Evolutionary conservation across 2,888 invertebrate species (phyloP).

Genomic region (Drosophila putrida): DNA sequence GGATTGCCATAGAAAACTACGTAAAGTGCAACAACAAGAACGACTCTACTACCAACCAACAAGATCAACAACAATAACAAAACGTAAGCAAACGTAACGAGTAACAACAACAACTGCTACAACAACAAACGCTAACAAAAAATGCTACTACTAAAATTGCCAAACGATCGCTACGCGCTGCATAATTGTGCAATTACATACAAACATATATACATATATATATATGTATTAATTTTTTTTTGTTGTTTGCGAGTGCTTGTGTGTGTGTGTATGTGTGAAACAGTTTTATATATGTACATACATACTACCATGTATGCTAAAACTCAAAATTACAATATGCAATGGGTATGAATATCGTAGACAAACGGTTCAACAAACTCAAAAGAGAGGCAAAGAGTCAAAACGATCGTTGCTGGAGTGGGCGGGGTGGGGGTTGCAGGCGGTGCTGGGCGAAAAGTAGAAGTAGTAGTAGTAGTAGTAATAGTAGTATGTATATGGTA

Average conservation of each 20-base stretch:
- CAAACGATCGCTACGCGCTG: conserved; percentile 69
- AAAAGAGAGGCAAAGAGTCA: conserved; percentile 35
- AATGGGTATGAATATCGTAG: conserved; percentile 46
- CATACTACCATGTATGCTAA: conserved; percentile 51
- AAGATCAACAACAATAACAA: conserved; percentile 48
- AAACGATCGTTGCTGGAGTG: conserved; percentile 35
- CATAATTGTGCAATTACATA: conserved; percentile 77
- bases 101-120: conserved; percentile 33
- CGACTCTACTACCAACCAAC: conserved; percentile 9
- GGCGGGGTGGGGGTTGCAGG: conserved; percentile 3
- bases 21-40: conserved; percentile 43
- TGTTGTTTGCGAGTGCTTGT: conserved; percentile 44
- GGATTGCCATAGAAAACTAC: conserved; percentile 50
- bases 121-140: conserved; percentile 23
- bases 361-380: conserved; percentile 71
- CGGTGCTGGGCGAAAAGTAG: conserved; percentile 14
- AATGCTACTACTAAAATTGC: conserved; percentile 50
- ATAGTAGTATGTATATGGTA: conserved; percentile 19
- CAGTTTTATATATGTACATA: conserved; percentile 37
- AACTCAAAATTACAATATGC: conserved; percentile 66
- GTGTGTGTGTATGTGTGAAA: conserved; percentile 25
- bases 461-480: conserved; percentile 41
- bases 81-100: conserved; percentile 61
- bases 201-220: conserved; percentile 26
- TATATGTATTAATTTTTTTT: conserved; percentile 44